Percentiles rank a stretch among this genome's conserved stretches.
These are phyloP conservation scores for Psococerastis gibbosa DNA, from an alignment of 2,888 invertebrate species.

Conservation along the genomic window DNA sequence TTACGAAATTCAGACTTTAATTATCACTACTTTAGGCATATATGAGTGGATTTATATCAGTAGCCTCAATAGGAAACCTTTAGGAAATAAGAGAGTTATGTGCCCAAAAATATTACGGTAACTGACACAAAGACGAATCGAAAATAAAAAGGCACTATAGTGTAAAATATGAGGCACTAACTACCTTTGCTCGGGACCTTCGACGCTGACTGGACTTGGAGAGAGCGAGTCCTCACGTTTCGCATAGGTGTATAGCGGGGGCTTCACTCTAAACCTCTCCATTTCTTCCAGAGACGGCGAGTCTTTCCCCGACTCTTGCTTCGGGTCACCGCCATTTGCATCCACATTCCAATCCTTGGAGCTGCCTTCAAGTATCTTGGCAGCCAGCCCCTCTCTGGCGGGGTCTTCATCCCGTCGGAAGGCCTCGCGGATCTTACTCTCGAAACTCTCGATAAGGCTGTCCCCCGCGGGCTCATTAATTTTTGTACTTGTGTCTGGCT, in stretches of 20 bases:
- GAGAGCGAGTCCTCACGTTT: slow-evolving; percentile 6
- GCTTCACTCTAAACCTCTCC: slow-evolving; percentile 8
- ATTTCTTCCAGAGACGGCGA: slow-evolving; percentile 7
- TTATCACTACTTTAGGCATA: too few species aligned
- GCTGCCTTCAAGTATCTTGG: slow-evolving; percentile 4
- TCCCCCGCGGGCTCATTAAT: slow-evolving; percentile 9
- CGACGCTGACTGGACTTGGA: slow-evolving; percentile 7
- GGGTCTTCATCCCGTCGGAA: not conserved
- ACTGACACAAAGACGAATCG: too few species aligned
- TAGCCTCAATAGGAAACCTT: too few species aligned
- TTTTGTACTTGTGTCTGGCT: slow-evolving; percentile 9
- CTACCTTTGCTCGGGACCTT: slow-evolving; percentile 1
- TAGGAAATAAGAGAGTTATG: too few species aligned
- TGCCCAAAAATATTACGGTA: too few species aligned
- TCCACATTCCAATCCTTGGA: not conserved
- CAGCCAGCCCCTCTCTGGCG: not conserved
- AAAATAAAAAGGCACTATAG: too few species aligned
- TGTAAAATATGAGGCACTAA: too few species aligned
- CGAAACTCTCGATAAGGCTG: slow-evolving; percentile 4
- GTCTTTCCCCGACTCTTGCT: not conserved
- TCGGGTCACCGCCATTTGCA: not conserved
- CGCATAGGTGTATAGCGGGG: slow-evolving; percentile 6
- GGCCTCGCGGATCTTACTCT: slow-evolving; percentile 4
- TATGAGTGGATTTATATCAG: too few species aligned
- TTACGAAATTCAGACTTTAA: too few species aligned